Evolutionary conservation across 2,797 vertebrate genomes (phyloP), one percentile per base, ranked within the genome.

Genomic region (Oreortyx pictus): DNA sequence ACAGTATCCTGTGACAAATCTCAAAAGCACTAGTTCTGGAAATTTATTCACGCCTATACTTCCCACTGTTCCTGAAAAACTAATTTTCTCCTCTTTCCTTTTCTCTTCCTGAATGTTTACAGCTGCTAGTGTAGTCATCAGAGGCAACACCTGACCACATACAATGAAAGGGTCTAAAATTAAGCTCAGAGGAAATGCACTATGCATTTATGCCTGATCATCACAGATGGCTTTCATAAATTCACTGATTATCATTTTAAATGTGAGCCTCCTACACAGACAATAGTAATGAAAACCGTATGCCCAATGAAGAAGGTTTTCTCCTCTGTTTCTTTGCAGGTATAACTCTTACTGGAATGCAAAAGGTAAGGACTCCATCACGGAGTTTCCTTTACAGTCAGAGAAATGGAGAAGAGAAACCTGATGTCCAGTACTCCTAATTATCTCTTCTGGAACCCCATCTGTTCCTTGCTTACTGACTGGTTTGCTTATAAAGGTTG

Each of bases 241-340:
- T 82, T 57, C 43, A 66, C 43, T 52, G 52, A 8, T 35, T 67
- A 77, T 19, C 17, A 25, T 54, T 86, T 65, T n/a, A 6, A 10
- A 52, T 1, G 1, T 0, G 2, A 74, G 29, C 10, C 47, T 70
- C 57, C 65, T 33, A n/a, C 4, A 43, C 25, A 43, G 31, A 19
- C 33, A 62, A 57, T 3, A 47, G 5, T 49, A 4, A 0, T 64
- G 67, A 49, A 25, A 8, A 43, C 11, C 23, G 15, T 7, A 35
- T 2, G 8, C 10, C 33, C 25, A 16, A 7, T 9, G 7, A 57
- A 62, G 39, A 46, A 22, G 7, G 22, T 44, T 35, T 64, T 44
- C 20, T 6, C 27, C 27, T 6, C 27, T 24, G 25, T 43, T 80
- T 77, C 61, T 54, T 35, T 56, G 44, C 37, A 89, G 19, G 29